Conservation (phyloP, 2,888 invertebrate genomes). For the Pristionchus fissidentatus region DNA sequence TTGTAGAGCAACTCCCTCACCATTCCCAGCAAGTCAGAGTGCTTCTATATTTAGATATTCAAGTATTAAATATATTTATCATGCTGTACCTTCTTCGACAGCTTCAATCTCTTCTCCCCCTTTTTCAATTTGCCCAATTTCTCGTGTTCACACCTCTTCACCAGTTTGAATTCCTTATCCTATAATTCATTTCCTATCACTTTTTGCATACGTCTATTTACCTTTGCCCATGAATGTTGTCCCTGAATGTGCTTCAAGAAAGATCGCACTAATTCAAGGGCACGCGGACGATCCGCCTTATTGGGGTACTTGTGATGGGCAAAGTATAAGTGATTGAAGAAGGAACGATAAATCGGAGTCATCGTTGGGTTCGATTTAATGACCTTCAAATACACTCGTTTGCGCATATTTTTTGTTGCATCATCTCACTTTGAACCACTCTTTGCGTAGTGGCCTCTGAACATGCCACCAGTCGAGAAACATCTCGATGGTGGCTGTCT, state of each 20-base stretch:
- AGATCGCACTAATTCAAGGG: background rate
- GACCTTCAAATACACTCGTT: background rate
- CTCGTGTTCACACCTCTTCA: background rate
- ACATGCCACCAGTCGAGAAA: background rate
- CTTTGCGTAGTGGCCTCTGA: background rate
- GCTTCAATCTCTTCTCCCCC: background rate
- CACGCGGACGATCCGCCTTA: background rate
- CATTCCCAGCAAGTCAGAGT: background rate
- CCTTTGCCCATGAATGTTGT: background rate
- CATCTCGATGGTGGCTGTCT: background rate
- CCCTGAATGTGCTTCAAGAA: background rate
- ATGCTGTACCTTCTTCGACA: background rate
- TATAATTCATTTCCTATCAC: background rate
- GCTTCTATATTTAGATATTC: background rate
- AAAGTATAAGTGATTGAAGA: background rate
- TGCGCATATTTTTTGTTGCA: background rate
- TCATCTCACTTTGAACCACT: background rate
- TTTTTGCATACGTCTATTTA: background rate
- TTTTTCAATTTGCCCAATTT: background rate
- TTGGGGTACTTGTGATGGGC: background rate
- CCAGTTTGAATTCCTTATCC: background rate
- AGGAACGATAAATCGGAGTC: background rate
- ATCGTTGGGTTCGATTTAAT: background rate
- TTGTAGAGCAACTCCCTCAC: background rate
- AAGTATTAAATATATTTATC: background rate